These are phyloP conservation scores for Merops nubicus DNA, from an alignment of 2,113 vertebrate species.

Conservation along the genomic window DNA sequence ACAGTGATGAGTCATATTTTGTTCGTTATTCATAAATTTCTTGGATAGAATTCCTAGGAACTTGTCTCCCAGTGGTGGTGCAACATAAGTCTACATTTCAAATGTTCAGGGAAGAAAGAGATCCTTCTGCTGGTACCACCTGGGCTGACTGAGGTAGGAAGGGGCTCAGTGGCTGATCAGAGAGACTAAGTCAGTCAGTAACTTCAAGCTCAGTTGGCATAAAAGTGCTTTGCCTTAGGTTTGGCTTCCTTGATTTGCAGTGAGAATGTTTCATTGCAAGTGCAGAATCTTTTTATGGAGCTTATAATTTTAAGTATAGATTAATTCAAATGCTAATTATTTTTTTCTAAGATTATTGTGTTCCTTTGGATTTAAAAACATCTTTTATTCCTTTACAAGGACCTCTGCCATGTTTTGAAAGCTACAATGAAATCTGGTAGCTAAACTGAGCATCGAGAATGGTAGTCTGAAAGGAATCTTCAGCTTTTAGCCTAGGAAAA, in stretches of 20 bases:
- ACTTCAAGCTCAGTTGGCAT: neutral
- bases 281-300: neutral
- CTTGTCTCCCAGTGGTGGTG: neutral
- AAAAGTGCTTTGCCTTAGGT: neutral
- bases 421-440: neutral
- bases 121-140: neutral
- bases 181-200: neutral
- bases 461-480: neutral
- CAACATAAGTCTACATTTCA: neutral
- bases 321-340: neutral
- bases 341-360: neutral
- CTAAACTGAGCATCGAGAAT: neutral
- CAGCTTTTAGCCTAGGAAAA: neutral
- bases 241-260: neutral
- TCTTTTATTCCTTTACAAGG: neutral
- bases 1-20: neutral
- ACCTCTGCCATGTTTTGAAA: neutral
- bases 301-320: neutral
- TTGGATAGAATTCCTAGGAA: neutral
- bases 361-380: neutral
- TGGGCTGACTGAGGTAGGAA: neutral
- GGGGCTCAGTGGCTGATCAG: neutral
- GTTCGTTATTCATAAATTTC: neutral
- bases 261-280: neutral
- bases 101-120: neutral